Conservation (phyloP, 2,888 invertebrate species). For the Rhagonycha lutea region DNA sequence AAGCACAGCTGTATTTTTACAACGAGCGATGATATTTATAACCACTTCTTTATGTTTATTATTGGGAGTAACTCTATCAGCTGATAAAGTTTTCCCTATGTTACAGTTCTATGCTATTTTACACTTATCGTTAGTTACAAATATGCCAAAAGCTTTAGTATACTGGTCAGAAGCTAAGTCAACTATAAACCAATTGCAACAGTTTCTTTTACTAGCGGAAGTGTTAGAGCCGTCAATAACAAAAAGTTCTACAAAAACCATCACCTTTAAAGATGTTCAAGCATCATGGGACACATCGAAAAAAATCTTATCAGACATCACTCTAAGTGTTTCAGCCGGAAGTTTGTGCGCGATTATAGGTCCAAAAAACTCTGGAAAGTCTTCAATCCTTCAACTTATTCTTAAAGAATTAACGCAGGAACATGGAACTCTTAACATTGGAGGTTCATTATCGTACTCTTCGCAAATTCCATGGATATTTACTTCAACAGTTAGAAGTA, state of each 20-base stretch:
- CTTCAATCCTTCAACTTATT: constrained; percentile 54
- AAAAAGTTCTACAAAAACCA: constrained; percentile 16
- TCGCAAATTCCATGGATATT: constrained; percentile 73
- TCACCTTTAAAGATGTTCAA: background rate
- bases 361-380: constrained; percentile 87
- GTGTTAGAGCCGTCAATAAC: constrained; percentile 46
- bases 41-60: constrained; percentile 76
- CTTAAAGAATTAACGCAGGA: constrained; percentile 62
- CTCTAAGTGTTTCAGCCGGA: constrained; percentile 56
- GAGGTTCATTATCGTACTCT: constrained; percentile 64
- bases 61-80: constrained; percentile 64
- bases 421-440: constrained; percentile 58
- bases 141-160: constrained; percentile 62
- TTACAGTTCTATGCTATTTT: constrained; percentile 58
- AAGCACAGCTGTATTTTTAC: constrained; percentile 78
- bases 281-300: background rate
- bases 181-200: constrained; percentile 60
- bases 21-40: constrained; percentile 77
- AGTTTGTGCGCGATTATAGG: constrained; percentile 77
- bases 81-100: constrained; percentile 51
- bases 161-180: constrained; percentile 63
- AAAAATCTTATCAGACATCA: constrained; percentile 47
- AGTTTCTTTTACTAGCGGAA: constrained; percentile 62
- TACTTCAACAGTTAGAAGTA: constrained; percentile 64
- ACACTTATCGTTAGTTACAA: constrained; percentile 62